Evolutionary conservation across 64 coral and sea anemone species (phyloP).

Genomic region (Acropora yongei): DNA sequence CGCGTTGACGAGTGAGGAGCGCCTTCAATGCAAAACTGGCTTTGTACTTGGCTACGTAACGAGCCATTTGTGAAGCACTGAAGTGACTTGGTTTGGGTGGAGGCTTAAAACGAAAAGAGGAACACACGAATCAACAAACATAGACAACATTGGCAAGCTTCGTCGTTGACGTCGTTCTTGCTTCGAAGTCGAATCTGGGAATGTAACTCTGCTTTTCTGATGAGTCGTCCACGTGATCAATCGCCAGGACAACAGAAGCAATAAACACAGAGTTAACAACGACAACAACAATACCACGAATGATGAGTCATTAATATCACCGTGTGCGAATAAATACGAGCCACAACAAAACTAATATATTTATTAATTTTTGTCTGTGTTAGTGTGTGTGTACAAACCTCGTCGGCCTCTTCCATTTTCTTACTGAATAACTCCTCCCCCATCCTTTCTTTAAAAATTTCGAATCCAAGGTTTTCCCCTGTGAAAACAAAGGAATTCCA

Average conservation of each 20-base stretch:
- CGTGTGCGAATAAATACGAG: neutral
- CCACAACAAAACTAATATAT: neutral
- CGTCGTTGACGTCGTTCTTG: too few species aligned
- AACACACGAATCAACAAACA: neutral
- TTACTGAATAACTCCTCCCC: slow-evolving; percentile 66
- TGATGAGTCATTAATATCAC: too few species aligned
- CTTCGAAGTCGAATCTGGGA: too few species aligned
- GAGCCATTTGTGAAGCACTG: slow-evolving; percentile 31
- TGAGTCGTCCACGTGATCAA: too few species aligned
- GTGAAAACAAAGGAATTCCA: neutral
- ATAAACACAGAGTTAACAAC: too few species aligned
- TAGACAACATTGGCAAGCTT: neutral
- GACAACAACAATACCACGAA: too few species aligned
- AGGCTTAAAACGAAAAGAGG: neutral
- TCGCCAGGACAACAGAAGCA: too few species aligned
- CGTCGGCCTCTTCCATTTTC: slow-evolving; percentile 78
- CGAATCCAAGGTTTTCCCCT: slow-evolving; percentile 87
- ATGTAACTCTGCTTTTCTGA: too few species aligned
- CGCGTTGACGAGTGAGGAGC: slow-evolving; percentile 58
- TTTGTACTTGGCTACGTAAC: slow-evolving; percentile 54
- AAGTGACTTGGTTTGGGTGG: slow-evolving; percentile 46
- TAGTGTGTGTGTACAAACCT: slow-evolving; percentile 27
- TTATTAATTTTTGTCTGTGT: neutral
- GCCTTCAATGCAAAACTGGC: slow-evolving; percentile 57
- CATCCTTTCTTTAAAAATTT: slow-evolving; percentile 80